Evolutionary conservation across 2,113 vertebrate species (phyloP), one percentile per base, ranked within the genome.

Genomic region (Arizona elegans): DNA sequence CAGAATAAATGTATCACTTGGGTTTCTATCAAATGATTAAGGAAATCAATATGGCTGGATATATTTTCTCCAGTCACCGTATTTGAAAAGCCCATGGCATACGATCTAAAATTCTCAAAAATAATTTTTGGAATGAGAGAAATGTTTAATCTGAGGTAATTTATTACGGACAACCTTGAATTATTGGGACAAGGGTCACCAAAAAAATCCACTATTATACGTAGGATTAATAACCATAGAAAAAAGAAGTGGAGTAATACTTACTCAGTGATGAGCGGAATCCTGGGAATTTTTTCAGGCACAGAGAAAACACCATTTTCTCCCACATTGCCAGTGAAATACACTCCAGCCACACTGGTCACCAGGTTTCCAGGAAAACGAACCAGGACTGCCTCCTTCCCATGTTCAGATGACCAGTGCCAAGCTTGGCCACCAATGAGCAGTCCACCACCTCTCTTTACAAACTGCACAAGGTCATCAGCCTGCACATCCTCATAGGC

Each of bases 301-400:
- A 99, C 97, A 56, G 98, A 97, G 90, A 98, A 96, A 62, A 96
- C 21, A 8, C 98, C 98, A 2, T 65, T 94, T 43, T 97, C 95
- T 8, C 95, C 98, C 0, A 55, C 0, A 0, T 96, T 98, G 38
- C 7, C 50, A 52, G 50, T 52, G 50, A 52, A 52, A 52, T 52
- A 52, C 7, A 52, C 50, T 52, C 97, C 97, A 0, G 98, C 97
- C 94, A 99, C 98, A 0, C 98, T 98, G 93, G 97, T 98, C 89
- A 99, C 98, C 13, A 97, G 98, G 94, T 99, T 99, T n/a, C 98
- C 99, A 15, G 97, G 97, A 95, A 99, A 99, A 0, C 95, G 94
- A 3, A 96, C 97, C 65, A 99, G 94, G 0, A 97, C 95, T 92
- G 98, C 98, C 56, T 98, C 96, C 6, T 96, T 96, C 0, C 98